Evolutionary conservation across 2,797 vertebrate genomes (phyloP).

Genomic region (Dromococcyx pavoninus): DNA sequence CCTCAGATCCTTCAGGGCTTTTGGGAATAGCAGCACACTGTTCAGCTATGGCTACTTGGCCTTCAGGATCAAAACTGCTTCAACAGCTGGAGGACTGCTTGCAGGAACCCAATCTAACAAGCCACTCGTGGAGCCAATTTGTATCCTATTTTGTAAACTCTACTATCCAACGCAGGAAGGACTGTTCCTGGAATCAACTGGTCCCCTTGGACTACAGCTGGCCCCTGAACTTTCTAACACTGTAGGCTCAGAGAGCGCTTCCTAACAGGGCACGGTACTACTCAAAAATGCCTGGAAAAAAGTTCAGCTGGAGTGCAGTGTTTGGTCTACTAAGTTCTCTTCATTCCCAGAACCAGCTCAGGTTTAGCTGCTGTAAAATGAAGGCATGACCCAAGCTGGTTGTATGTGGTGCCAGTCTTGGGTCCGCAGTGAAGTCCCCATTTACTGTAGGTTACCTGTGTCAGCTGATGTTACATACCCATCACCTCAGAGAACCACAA

Average conservation of each 20-base stretch:
- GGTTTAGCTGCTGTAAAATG: background rate
- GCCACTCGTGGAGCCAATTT: background rate
- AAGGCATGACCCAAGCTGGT: background rate
- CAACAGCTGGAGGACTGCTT: background rate
- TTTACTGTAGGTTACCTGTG: background rate
- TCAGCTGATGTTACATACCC: background rate
- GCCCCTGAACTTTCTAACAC: background rate
- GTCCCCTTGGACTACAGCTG: background rate
- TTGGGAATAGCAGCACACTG: background rate
- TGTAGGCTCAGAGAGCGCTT: background rate
- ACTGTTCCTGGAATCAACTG: background rate
- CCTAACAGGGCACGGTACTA: background rate
- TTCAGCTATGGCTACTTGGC: background rate
- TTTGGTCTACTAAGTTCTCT: background rate
- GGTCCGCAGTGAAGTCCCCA: background rate
- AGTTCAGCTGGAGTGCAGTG: background rate
- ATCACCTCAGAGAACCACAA: background rate
- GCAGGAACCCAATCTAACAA: background rate
- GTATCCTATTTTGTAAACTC: background rate
- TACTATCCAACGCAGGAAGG: background rate
- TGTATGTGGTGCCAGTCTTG: fast-evolving
- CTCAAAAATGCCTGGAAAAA: background rate
- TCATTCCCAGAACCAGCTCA: background rate
- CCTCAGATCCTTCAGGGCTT: background rate
- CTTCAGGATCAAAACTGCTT: background rate